Base-by-base conservation (phyloP, 2,797 vertebrate species). In the Setipinna tenuifilis region DNA sequence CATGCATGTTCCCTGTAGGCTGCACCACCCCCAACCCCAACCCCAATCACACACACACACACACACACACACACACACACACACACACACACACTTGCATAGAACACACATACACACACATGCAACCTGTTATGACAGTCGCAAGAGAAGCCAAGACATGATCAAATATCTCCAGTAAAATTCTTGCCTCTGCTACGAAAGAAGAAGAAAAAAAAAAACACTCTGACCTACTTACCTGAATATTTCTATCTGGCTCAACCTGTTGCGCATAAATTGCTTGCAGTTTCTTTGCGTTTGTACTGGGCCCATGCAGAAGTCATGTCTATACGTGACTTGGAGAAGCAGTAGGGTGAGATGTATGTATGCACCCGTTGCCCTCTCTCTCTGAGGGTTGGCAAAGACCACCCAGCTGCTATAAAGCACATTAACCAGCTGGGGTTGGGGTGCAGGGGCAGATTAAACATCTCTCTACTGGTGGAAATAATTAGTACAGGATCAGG, bases 211-310 rank as follows among this genome's bases (percentile, higher is more conserved):
- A 54, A 54, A 10, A 2, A 21, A 0, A 44, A 44, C 6, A 44
- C 2, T n/a, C 71, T 78, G 71, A 78, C 71, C 71, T 78, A 44
- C 71, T 78, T 78, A 78, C 71, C 35, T 41, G 71, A 78, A 78
- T 78, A 78, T 21, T 44, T 78, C 28, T 35, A 44, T 41, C 71
- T 78, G 71, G 6, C 31, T 44, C 31, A 9, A 78, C 71, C 71
- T 41, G 71, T 78, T 78, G 17, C 35, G 19, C 35, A 44, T 21
- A 11, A 21, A 78, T 78, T 44, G 19, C 35, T 7, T 0, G 16
- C 16, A 7, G 41, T 78, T 44, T 78, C n/a, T 75, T 17, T 35
- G 23, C 14, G 31, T 16, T 0, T 44, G 17, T 17, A 41, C 31
- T 17, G 31, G 6, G 28, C 11, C 31, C 3, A 35, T 12, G 25